Evolutionary conservation across 23 tunicate species (phyloP).

Genomic region (Ciona savignyi): DNA sequence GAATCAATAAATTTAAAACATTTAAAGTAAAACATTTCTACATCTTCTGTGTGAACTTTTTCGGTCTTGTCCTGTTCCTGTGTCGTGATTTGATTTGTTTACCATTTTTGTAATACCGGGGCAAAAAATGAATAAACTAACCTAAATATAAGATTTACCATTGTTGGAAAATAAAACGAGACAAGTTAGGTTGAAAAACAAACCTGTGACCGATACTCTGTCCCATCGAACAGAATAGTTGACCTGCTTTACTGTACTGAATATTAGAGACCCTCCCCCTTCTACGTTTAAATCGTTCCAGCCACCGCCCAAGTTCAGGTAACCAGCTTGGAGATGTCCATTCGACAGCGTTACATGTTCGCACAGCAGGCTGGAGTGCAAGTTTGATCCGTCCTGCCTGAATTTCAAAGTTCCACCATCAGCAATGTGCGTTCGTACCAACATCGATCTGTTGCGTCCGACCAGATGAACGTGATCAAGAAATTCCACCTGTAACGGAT

Average conservation of each 20-base stretch:
- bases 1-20: no score
- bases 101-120: no score
- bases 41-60: no score
- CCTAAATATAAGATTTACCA: no score
- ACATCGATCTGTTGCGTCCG: constrained; percentile 10
- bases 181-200: neutral
- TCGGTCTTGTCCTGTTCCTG: no score
- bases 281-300: neutral
- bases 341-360: neutral
- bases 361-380: neutral
- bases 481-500: constrained; percentile 2
- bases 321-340: neutral
- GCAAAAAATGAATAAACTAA: no score
- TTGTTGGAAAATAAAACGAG: no score
- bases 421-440: neutral
- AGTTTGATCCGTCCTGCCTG: neutral
- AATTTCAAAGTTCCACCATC: neutral
- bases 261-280: neutral
- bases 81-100: no score
- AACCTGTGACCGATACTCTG: neutral
- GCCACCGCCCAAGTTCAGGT: neutral
- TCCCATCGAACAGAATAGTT: neutral
- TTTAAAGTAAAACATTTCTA: no score
- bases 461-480: constrained; percentile 2
- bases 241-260: constrained; percentile 2